A percentile compares a stretch with the other conserved stretches of the same genome.
Evolutionary conservation across 2,888 invertebrate species (phyloP).

Genomic region (Eupithecia inturbata): DNA sequence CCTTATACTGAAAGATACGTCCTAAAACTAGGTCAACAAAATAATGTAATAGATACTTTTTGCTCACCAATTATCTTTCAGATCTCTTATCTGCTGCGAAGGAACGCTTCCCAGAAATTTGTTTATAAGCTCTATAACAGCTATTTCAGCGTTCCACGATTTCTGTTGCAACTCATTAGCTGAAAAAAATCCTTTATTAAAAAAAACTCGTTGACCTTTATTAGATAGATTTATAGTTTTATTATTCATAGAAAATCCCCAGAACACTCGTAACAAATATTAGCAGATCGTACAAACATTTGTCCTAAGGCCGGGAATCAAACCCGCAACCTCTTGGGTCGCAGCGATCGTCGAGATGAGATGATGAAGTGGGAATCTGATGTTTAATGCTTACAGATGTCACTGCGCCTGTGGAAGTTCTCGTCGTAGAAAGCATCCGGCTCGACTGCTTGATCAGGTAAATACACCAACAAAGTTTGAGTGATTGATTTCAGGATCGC

Average conservation of each 20-base stretch:
- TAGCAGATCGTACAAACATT: no score
- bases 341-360: no score
- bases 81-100: constrained; percentile 82
- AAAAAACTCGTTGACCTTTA: background rate
- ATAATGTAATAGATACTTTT: background rate
- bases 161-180: constrained; percentile 73
- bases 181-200: constrained; percentile 42
- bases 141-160: constrained; percentile 86
- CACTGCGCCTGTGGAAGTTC: constrained; percentile 83
- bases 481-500: constrained; percentile 86
- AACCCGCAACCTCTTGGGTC: no score
- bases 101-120: constrained; percentile 88
- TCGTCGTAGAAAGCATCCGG: constrained; percentile 86
- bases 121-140: constrained; percentile 90
- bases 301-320: no score
- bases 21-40: background rate
- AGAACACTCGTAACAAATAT: no score
- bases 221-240: no score
- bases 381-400: constrained; percentile 65
- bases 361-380: background rate
- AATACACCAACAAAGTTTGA: constrained; percentile 84
- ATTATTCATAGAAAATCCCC: no score
- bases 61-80: constrained; percentile 85
- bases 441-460: constrained; percentile 85
- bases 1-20: background rate